Percentiles rank a stretch among this genome's conserved stretches.
These are phyloP conservation scores for Excalfactoria chinensis DNA, from an alignment of 2,113 vertebrate species.

Conservation along the genomic window DNA sequence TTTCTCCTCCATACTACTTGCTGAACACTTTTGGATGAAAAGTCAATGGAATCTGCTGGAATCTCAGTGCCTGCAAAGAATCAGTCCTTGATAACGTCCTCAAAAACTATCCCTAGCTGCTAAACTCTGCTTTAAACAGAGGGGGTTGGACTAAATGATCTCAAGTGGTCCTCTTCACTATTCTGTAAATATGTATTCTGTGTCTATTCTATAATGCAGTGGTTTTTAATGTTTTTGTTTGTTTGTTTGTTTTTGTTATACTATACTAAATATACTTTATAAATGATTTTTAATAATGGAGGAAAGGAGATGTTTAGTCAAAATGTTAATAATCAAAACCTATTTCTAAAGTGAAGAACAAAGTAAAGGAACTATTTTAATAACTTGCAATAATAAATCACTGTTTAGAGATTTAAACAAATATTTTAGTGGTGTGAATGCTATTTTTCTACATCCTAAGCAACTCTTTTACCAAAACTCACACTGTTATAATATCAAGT, in stretches of 20 bases:
- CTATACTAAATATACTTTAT: too few relatives aligned
- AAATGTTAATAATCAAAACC: neutral
- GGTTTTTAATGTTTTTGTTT: too few relatives aligned
- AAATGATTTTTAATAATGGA: neutral
- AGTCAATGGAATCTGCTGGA: neutral
- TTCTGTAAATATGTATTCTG: too few relatives aligned
- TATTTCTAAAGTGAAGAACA: neutral
- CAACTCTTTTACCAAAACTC: neutral
- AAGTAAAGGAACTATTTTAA: neutral
- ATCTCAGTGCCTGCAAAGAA: neutral
- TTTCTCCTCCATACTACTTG: neutral
- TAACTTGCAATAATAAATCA: neutral
- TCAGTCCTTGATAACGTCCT: neutral
- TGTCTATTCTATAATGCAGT: too few relatives aligned
- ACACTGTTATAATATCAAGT: neutral
- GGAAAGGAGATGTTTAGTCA: neutral
- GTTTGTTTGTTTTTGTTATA: too few relatives aligned
- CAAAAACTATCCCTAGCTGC: too few relatives aligned
- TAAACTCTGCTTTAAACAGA: too few relatives aligned
- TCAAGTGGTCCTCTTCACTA: too few relatives aligned
- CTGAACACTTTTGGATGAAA: neutral
- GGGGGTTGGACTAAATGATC: too few relatives aligned
- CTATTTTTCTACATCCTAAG: neutral
- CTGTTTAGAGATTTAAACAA: neutral
- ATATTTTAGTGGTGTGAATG: fast-evolving